Percentiles rank a stretch among this genome's conserved stretches.
Evolutionary conservation across 2,113 vertebrate genomes (phyloP).

Genomic region (Apteryx mantelli): DNA sequence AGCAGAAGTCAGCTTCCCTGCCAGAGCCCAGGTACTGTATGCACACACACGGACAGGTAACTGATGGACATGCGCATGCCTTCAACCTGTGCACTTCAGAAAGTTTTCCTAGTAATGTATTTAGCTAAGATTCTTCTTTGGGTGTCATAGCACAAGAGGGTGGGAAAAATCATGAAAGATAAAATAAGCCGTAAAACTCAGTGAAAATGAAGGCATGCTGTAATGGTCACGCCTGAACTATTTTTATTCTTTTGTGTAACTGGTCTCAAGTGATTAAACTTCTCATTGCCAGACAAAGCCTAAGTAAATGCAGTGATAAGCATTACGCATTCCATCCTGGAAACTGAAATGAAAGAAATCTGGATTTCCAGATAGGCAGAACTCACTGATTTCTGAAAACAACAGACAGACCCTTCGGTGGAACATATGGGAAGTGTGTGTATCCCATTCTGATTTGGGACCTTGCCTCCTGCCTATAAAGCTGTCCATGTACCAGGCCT

Average conservation of each 20-base stretch:
- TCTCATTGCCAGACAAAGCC: neutral
- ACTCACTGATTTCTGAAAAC: neutral
- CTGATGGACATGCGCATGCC: no score
- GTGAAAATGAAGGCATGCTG: neutral
- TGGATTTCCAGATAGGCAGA: neutral
- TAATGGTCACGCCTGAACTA: neutral
- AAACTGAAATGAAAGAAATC: neutral
- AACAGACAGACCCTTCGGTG: neutral
- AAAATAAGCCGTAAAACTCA: neutral
- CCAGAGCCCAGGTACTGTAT: no score
- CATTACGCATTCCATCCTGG: neutral
- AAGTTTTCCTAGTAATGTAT: no score
- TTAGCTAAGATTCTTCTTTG: no score
- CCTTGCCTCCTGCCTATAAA: neutral
- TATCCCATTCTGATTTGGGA: neutral
- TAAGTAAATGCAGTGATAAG: neutral
- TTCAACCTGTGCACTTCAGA: no score
- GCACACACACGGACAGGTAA: no score
- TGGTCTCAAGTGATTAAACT: neutral
- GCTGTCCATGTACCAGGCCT: neutral
- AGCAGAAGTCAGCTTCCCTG: no score
- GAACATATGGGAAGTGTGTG: rapidly evolving
- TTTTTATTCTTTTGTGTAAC: neutral
- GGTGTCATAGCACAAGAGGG: no score
- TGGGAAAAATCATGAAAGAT: neutral